Evolutionary conservation across 2,797 vertebrate genomes (phyloP).

Genomic region (Scolopax bukidnonensis): DNA sequence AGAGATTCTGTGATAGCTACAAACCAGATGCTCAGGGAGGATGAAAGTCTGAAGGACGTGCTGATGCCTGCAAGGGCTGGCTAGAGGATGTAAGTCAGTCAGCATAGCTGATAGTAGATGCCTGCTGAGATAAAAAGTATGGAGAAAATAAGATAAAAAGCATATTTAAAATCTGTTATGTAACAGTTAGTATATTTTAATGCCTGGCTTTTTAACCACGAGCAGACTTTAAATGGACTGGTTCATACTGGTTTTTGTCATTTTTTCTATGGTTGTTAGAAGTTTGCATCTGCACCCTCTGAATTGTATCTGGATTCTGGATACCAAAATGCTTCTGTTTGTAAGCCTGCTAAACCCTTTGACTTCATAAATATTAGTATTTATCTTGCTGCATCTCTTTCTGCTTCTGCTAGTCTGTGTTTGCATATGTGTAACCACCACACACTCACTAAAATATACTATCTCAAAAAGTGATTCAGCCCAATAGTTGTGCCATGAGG

Average conservation of each 20-base stretch:
- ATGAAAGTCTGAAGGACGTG: conserved; percentile 40
- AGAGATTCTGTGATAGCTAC: conserved; percentile 21
- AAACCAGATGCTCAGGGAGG: conserved; percentile 5
- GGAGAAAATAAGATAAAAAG: conserved; percentile 64
- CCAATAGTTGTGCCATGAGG: conserved; percentile 62
- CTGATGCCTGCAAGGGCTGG: neutral
- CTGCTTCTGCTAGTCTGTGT: neutral
- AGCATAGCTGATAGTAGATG: conserved; percentile 49
- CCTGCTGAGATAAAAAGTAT: conserved; percentile 52
- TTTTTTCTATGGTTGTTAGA: conserved; percentile 58
- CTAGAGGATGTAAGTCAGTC: conserved; percentile 52
- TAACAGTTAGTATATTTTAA: conserved; percentile 25
- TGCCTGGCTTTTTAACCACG: neutral
- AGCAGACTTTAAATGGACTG: conserved; percentile 32
- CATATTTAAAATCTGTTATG: conserved; percentile 57
- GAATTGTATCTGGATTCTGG: conserved; percentile 62
- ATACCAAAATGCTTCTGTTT: conserved; percentile 67
- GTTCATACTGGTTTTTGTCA: neutral
- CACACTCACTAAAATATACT: conserved; percentile 55
- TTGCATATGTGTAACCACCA: conserved; percentile 55
- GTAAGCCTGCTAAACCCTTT: conserved; percentile 59
- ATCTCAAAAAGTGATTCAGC: conserved; percentile 60
- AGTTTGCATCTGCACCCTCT: conserved; percentile 70
- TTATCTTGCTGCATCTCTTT: neutral
- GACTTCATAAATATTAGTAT: conserved; percentile 69